phyloP scores from a whole-genome alignment of 2,797 vertebrate genomes.

The Sebastes reedi region DNA sequence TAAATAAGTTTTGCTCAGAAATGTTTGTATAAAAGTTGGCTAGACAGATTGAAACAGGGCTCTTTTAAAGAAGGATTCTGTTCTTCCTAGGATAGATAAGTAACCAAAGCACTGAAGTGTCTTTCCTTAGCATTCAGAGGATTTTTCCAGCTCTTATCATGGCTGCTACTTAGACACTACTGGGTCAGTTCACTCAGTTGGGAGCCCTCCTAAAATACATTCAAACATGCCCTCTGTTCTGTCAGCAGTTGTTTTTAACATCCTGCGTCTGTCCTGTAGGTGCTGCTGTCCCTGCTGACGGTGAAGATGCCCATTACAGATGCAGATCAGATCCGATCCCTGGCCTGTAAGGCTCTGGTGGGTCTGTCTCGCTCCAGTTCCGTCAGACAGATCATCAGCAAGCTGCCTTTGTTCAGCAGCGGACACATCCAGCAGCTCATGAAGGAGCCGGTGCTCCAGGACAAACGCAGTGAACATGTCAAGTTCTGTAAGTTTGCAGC shows the following conservation, averaged over 20 bases:
- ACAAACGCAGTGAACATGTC: constrained; percentile 98
- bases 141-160: background rate
- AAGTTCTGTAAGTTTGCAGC: constrained; percentile 98
- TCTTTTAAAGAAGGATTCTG: background rate
- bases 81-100: background rate
- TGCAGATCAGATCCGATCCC: constrained; percentile 95
- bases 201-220: background rate
- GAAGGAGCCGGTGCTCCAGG: constrained; percentile 98
- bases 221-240: background rate
- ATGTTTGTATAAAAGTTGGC: background rate
- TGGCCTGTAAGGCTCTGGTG: constrained; percentile 96
- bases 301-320: constrained; percentile 99
- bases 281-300: constrained; percentile 93
- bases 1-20: background rate
- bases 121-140: background rate
- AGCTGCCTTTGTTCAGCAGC: constrained; percentile 97
- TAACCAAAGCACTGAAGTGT: background rate
- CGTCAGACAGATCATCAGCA: constrained; percentile 98
- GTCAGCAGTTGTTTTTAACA: background rate
- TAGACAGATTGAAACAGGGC: background rate
- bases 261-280: constrained; percentile 50
- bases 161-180: background rate
- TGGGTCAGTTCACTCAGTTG: background rate
- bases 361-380: constrained; percentile 93
- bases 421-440: constrained; percentile 99